Conservation (phyloP, 2,888 invertebrate species). For the Acanthosoma haemorrhoidale region DNA sequence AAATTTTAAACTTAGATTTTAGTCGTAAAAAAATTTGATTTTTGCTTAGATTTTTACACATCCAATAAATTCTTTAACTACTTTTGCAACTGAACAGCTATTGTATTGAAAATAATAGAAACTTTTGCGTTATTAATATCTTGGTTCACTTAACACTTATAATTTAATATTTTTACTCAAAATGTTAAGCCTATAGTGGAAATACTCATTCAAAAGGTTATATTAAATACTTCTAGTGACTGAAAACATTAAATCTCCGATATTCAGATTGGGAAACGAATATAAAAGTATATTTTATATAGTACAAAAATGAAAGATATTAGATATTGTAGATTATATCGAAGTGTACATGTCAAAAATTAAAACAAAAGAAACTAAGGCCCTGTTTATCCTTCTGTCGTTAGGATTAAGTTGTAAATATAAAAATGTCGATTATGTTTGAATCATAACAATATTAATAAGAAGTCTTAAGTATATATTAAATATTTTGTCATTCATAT, state of each 20-base stretch:
- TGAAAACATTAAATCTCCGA: neutral
- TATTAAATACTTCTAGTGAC: neutral
- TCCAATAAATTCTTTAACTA: too few species aligned
- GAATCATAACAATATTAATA: neutral
- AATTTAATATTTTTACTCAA: too few species aligned
- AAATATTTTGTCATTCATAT: neutral
- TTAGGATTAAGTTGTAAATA: neutral
- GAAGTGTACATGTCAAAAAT: neutral
- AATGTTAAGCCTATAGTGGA: too few species aligned
- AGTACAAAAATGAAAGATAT: constrained; percentile 11
- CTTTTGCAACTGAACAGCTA: too few species aligned
- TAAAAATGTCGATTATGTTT: neutral
- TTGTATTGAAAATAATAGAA: too few species aligned
- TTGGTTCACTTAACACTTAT: too few species aligned
- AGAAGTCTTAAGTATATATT: neutral
- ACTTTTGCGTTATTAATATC: too few species aligned
- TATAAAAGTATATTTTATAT: constrained; percentile 8
- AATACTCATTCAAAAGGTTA: too few species aligned
- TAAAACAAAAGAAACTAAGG: neutral
- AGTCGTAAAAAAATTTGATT: too few species aligned
- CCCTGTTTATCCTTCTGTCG: neutral
- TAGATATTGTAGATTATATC: constrained; percentile 2
- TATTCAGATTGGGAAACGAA: neutral
- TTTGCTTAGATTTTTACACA: too few species aligned
- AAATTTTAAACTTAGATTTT: too few species aligned